Base-by-base conservation (phyloP, 1,140 invertebrate genomes). In the Diabrotica undecimpunctata region DNA sequence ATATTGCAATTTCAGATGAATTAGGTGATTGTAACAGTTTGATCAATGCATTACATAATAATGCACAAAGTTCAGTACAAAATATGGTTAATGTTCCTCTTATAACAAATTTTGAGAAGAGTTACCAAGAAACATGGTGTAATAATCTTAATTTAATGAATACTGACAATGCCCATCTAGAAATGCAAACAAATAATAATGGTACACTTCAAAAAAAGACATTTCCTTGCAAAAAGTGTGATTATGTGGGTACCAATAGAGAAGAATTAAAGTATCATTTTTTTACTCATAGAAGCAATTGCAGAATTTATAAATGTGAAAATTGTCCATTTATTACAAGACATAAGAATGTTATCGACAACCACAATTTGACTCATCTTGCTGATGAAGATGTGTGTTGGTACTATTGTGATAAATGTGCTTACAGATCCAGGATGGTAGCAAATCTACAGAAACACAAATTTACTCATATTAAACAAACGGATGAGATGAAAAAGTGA, bases 291-390 rank as follows among this genome's bases (percentile, higher is more conserved):
- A 57, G 38, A 6, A 38, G 11, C 11, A 57, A 37, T 6, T n/a
- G 25, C 5, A 57, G 12, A 37, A 10, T 57, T 7, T 38, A 57
- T 57, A 37, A n/a, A n/a, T 57, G 55, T 13, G 10, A 57, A 5
- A 37, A 11, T 12, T 57, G 55, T 13, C 12, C 55, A 9, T 57
- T 57, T 12, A 11, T 57, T 37, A 57, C 55, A 8, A 9, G 36
- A 41, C 36, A 57, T 12, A 37, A 36, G 55, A 57, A 57, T 38
- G 55, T 57, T 37, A 37, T 35, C 6, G 37, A 37, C 6, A 57
- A 57, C 12, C 55, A 57, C 55, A 57, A 38, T 9, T 11, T 57
- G n/a, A 57, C 37, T 57, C 55, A 57, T 57, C 12, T 57, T 5
- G 38, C n/a, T 11, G 55, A 57, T 11, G 55, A 57, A 11, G 25